phyloP scores from a whole-genome alignment of 2,797 vertebrate species.

The Eulemur rubriventer region DNA sequence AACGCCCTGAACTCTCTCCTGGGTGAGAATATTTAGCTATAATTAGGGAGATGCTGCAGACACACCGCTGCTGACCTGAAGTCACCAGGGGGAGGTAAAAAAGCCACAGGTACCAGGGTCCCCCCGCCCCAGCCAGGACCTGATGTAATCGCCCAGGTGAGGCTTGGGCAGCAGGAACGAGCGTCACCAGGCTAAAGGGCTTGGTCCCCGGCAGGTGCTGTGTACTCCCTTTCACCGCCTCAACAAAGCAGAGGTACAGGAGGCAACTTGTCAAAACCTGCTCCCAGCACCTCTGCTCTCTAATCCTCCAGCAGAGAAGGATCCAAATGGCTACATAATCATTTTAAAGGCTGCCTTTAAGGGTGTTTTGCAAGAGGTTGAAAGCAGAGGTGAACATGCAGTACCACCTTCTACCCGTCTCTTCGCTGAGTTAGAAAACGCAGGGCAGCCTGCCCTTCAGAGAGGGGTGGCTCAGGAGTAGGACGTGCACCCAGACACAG shows the following conservation, averaged over 20 bases:
- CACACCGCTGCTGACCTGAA: background rate
- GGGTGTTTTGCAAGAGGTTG: background rate
- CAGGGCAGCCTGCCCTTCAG: background rate
- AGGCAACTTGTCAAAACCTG: background rate
- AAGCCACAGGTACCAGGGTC: background rate
- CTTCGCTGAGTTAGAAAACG: background rate
- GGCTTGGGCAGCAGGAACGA: background rate
- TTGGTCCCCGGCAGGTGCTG: accelerated
- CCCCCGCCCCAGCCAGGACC: background rate
- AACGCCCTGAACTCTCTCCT: background rate
- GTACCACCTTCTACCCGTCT: background rate
- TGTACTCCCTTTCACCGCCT: background rate
- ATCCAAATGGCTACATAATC: background rate
- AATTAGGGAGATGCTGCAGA: background rate
- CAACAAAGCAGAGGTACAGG: background rate
- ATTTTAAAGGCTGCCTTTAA: background rate
- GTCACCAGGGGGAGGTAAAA: background rate
- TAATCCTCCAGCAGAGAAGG: background rate
- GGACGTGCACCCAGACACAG: background rate
- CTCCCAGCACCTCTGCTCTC: background rate
- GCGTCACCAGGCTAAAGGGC: background rate
- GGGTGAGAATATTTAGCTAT: background rate
- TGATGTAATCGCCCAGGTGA: background rate
- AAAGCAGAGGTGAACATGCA: background rate
- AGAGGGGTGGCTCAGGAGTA: background rate